Evolutionary conservation across 2,888 invertebrate genomes (phyloP), one percentile per base, ranked within the genome.

Genomic region (Diabrotica balteata): DNA sequence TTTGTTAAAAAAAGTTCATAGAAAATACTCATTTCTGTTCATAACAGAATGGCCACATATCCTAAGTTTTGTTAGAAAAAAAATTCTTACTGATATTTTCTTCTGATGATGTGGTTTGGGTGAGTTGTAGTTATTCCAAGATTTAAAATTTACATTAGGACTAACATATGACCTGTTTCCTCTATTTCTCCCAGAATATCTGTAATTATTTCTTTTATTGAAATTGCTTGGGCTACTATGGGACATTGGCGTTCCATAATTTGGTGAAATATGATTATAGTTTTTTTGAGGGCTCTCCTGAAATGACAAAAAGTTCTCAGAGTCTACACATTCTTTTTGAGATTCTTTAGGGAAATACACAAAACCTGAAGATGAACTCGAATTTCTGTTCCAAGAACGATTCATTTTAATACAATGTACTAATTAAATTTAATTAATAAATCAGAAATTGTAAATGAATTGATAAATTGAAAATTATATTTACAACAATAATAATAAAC

Each of bases 221-320:
- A 63, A 69, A 7, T 72, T 63, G 44, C 64, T 63, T 17, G 72
- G 71, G 46, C 66, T 73, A n/a, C 65, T 67, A 7, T 70, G 63
- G 49, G 58, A 69, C 10, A 63, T 68, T 2, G 72, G 72, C 49
- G 57, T 73, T 49, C 67, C 68, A 57, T 66, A 70, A 50, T 59
- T 59, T 5, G 59, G 11, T 11, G 69, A 69, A 47, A 67, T 64
- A 44, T 64, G 62, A 4, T 59, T 63, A 11, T 63, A 53, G 4
- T 49, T 59, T 8, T 49, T 58, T 8, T 63, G 42, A 8, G 72
- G 59, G 10, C 59, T 63, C 5, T 68, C 68, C 8, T 47, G 59
- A 64, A 72, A 71, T 46, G 73, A 57, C 44, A 73, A 43, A 51
- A 69, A 71, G 22, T 73, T 71, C 45, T 63, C 51, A 43, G 73